Evolutionary conservation across 92 coral and sea anemone genomes (phyloP), one percentile per base, ranked within the genome.

Genomic region (Palythoa caribaeorum): DNA sequence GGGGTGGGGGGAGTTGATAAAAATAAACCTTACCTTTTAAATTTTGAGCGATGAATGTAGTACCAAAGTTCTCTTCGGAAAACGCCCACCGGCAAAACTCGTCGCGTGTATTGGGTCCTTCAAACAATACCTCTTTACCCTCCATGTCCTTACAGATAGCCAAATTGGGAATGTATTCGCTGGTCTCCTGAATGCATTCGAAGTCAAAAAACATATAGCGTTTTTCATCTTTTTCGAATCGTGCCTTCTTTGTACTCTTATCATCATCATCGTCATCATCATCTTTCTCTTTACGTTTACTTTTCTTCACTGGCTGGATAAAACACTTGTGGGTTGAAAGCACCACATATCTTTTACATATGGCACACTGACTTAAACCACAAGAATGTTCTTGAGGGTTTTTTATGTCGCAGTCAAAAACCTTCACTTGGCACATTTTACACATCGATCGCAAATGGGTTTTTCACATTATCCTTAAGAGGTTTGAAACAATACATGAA

Each of bases 21-120:
- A 16, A 69, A 4, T 1, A 16, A 9, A 16, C 1, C 73, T 35
- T 16, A 14, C 70, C 90, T 77, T 81, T 68, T 1, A 75, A 14
- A 47, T 92, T 89, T 35, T 89, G 94, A 1, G 92, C 94, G 16
- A 92, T 73, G 60, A 84, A 86, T 4, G 69, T 74, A 9, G 48
- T 55, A 3, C 75, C 73, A 62, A 54, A 73, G 36, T 89, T 76
- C 35, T 74, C 80, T 7, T 40, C 77, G 0, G 74, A 37, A 62
- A 90, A 85, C 9, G 89, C 63, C 96, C 93, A 90, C 14, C 84
- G 38, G 62, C 93, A 90, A 68, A 90, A 90, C 20, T 93, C 86
- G 15, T 88, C 83, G 9, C 60, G n/a, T 8, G 92, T 83, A 38
- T 76, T 73, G 15, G 40, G 39, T 16, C 93, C 96, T 5, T 28